Conservation (phyloP, 2,888 invertebrate genomes). For the Tiliacea aurago region DNA sequence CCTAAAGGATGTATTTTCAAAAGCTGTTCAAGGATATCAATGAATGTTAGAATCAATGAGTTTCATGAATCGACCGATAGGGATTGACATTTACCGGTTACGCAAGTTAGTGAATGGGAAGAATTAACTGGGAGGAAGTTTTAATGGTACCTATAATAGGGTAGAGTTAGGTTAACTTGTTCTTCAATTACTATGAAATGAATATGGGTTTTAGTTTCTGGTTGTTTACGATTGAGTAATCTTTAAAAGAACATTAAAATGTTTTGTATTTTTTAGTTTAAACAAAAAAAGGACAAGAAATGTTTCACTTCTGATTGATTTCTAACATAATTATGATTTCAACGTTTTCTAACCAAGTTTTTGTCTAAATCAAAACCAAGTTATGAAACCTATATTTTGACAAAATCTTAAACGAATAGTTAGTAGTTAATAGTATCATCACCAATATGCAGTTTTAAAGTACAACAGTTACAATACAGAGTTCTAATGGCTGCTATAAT, state of each 20-base stretch:
- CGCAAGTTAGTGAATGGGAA: conserved; percentile 3
- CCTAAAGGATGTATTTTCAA: conserved; percentile 16
- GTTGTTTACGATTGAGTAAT: neutral
- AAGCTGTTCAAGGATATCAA: conserved; percentile 15
- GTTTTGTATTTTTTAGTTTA: neutral
- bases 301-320: neutral
- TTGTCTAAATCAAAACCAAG: neutral
- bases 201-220: neutral
- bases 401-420: neutral
- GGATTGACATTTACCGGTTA: neutral
- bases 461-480: conserved; percentile 18
- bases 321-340: neutral
- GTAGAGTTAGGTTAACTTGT: neutral
- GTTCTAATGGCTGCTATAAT: conserved; percentile 29
- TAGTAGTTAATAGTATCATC: neutral
- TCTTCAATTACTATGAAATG: neutral
- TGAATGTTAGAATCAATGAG: conserved; percentile 26
- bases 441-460: conserved; percentile 13
- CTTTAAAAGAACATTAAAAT: neutral
- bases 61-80: neutral
- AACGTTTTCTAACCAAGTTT: neutral
- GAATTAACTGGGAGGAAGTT: neutral
- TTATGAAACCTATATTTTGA: neutral
- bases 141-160: neutral
- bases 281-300: neutral